Evolutionary conservation across 1,140 invertebrate genomes (phyloP).

Genomic region (Eubasilissa regina): DNA sequence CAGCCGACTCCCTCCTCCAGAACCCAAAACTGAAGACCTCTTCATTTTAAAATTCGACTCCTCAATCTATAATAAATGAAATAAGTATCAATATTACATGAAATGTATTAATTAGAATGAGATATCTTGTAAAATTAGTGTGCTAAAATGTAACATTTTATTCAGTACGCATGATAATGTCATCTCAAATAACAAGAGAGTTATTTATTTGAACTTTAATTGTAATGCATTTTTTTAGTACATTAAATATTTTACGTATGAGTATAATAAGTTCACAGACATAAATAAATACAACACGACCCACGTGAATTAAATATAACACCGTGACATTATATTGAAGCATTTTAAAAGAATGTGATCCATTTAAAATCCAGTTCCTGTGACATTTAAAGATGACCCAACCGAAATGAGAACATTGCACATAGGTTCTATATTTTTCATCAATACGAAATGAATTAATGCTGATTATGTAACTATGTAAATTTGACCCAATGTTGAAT

Average conservation of each 20-base stretch:
- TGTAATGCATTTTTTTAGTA: too few relatives aligned
- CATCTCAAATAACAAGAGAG: too few relatives aligned
- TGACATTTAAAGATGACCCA: conserved; percentile 32
- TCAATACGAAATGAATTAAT: conserved; percentile 6
- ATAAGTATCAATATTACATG: background rate
- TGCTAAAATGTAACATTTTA: too few relatives aligned
- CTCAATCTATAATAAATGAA: conserved; percentile 15
- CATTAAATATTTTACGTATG: too few relatives aligned
- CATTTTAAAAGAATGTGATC: conserved; percentile 39
- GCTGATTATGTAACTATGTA: background rate
- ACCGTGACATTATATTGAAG: background rate
- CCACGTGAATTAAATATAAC: background rate
- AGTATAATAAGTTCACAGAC: too few relatives aligned
- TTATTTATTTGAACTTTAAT: too few relatives aligned
- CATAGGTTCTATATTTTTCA: background rate
- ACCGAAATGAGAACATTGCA: conserved; percentile 17
- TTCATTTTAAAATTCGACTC: background rate
- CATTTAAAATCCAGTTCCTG: conserved; percentile 32
- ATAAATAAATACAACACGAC: background rate
- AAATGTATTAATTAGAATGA: too few relatives aligned
- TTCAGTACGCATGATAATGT: too few relatives aligned
- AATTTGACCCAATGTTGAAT: too few relatives aligned
- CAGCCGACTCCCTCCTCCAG: conserved; percentile 2
- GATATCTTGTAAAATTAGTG: too few relatives aligned
- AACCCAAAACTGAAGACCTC: background rate